Percentiles rank a stretch among this genome's conserved stretches.
phyloP scores from a whole-genome alignment of 2,888 invertebrate species.

The Acleris literana region DNA sequence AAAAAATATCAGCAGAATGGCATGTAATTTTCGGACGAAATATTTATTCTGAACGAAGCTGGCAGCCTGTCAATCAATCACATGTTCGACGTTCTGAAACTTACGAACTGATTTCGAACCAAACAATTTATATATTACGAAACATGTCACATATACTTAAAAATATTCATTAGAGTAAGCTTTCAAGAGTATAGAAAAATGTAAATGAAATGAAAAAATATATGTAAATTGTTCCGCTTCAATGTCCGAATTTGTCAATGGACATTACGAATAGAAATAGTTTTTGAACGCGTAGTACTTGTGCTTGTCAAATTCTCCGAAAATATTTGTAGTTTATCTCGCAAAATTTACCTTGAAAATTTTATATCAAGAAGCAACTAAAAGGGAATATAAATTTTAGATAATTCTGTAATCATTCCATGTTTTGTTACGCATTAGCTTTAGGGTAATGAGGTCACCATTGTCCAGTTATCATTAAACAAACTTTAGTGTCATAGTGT shows the following conservation, averaged over 20 bases:
- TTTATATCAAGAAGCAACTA: slow-evolving; percentile 11
- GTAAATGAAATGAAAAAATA: background rate
- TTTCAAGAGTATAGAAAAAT: too few species aligned
- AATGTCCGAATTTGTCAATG: background rate
- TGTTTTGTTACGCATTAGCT: slow-evolving; percentile 57
- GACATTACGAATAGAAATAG: background rate
- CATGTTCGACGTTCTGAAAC: slow-evolving; percentile 32
- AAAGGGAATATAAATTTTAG: slow-evolving; percentile 38
- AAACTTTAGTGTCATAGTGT: slow-evolving; percentile 52
- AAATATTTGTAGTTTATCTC: slow-evolving; percentile 35
- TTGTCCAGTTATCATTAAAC: slow-evolving; percentile 63
- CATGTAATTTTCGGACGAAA: slow-evolving; percentile 1
- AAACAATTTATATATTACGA: too few species aligned
- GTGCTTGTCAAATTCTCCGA: slow-evolving; percentile 31
- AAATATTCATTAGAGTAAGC: too few species aligned
- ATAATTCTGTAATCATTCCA: slow-evolving; percentile 62
- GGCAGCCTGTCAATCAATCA: slow-evolving; percentile 38
- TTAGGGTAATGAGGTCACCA: slow-evolving; percentile 64
- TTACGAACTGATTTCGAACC: background rate
- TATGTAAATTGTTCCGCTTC: background rate
- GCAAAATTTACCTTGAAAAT: slow-evolving; percentile 29
- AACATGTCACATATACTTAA: too few species aligned
- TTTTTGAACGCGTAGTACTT: slow-evolving; percentile 31
- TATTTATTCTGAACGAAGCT: slow-evolving; percentile 25
- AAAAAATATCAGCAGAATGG: too few species aligned